A percentile compares a stretch with the other conserved stretches of the same genome.
Conservation (phyloP, 2,113 vertebrate genomes). For the Callithrix jacchus region DNA sequence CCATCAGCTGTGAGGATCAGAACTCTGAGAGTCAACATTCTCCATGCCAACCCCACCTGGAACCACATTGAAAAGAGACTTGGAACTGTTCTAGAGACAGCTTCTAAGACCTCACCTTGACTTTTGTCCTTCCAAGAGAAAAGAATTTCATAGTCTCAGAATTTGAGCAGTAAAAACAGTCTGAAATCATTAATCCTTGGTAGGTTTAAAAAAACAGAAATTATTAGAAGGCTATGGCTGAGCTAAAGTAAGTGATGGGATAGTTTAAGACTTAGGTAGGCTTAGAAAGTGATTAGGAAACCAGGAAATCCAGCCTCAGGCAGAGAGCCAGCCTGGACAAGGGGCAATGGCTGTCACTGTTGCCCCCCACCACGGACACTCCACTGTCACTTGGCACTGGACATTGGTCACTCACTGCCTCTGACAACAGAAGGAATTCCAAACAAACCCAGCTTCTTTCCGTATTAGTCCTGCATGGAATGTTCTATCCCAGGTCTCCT, state of each 20-base stretch:
- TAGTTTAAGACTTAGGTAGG: fast-evolving
- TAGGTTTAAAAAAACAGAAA: neutral
- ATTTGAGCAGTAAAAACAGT: neutral
- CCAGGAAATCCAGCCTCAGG: fast-evolving
- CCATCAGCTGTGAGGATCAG: neutral
- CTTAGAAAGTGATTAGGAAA: neutral
- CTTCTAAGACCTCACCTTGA: neutral
- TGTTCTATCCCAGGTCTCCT: neutral
- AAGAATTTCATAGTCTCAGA: neutral
- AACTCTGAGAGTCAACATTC: neutral
- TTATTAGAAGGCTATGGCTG: neutral
- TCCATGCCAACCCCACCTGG: too few species aligned
- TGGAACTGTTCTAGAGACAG: neutral
- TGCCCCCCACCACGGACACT: neutral
- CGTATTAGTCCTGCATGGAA: too few species aligned
- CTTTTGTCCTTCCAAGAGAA: neutral
- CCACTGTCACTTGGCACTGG: neutral
- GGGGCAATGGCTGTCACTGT: fast-evolving
- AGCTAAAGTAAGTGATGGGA: neutral
- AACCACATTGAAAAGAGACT: neutral
- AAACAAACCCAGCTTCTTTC: neutral
- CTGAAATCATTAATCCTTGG: neutral
- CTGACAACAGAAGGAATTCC: neutral
- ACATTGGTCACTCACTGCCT: fast-evolving
- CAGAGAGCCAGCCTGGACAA: neutral